Evolutionary conservation across 1,140 invertebrate species (phyloP), one percentile per base, ranked within the genome.

Genomic region (Protaetia brevitarsis): DNA sequence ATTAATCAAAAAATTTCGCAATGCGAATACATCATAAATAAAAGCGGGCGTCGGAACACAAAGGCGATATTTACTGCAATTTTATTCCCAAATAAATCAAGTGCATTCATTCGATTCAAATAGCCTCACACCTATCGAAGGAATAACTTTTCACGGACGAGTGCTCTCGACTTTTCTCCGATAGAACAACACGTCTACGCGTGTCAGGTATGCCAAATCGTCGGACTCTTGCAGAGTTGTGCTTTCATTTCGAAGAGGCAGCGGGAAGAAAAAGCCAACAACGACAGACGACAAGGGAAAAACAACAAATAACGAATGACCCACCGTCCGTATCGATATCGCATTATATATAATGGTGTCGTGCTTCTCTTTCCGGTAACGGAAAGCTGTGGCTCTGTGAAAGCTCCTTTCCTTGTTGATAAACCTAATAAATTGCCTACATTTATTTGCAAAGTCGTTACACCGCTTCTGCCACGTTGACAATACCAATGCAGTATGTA

Each of bases 51-150:
- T 51, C 19, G 19, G 26, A 51, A 23, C 19, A 51, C 41, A 51
- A 51, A 51, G 26, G 41, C 41, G 21, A 51, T 51, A 51, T 51
- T 51, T 51, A 51, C 41, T 51, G 41, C 41, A 51, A 51, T 51
- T 51, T 51, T 51, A 51, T 51, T 51, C 41, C 19, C 19, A 51
- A 26, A 51, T 51, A 51, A 51, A 51, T 51, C 41, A 51, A 51
- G 19, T 51, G 41, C 41, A 51, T 19, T 8, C 13, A 51, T 51
- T 51, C 16, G 19, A 51, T 51, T 51, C 41, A 51, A 51, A 51
- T 23, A 7, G 2, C 26, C 41, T 21, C 41, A 19, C 41, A 51
- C 41, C 41, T 51, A 51, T 23, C 41, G 41, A 3, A 51, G 19
- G 41, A 51, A 51, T 19, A 51, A 51, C 13, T 51, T 51, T 51